Base-by-base conservation (phyloP, 2,888 invertebrate species). In the Griposia aprilina region DNA sequence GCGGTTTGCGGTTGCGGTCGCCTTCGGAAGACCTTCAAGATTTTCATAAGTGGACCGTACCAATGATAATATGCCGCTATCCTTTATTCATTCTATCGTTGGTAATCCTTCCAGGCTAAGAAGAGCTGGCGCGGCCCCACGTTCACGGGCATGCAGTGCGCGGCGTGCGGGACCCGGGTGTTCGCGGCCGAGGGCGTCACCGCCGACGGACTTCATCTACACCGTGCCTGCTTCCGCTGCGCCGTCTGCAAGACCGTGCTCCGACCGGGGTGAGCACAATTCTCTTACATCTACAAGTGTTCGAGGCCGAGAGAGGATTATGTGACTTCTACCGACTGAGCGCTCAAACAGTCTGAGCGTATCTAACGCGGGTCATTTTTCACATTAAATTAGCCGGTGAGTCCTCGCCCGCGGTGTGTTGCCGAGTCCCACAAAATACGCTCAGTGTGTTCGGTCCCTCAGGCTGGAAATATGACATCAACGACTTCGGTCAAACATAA, bases 171-270 rank as follows among this genome's bases (percentile, higher is more conserved):
- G 75, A 98, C 98, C 94, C 97, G 98, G 66, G 99, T 99, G 75
- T 99, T 99, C 94, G 97, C 99, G 50, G 99, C 99, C 97, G 99
- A 99, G 94, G 97, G 98, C 85, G 97, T 99, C 85, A 98, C 98
- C 67, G 96, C 96, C 0, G 99, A 99, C 97, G 99, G 99, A 26
- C 97, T 98, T 90, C 98, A 98, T 91, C 98, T 99, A 93, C 99
- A 99, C 95, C 98, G 99, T 78, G 98, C 98, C 66, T 99, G 99
- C 96, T 98, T 99, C 96, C 98, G 98, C 83, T 99, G 99, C 96
- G 98, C 99, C 94, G 99, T 99, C 93, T 99, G 99, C 95, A 98
- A 98, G 90, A 98, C 98, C 8, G 98, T 98, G 81, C 97, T 99
- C 67, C 97, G 99, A 68, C 97, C 99, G 67, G 98, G 98, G 96